Evolutionary conservation across 2,888 invertebrate species (phyloP), one percentile per base, ranked within the genome.

Genomic region (Oscheius myriophilus): DNA sequence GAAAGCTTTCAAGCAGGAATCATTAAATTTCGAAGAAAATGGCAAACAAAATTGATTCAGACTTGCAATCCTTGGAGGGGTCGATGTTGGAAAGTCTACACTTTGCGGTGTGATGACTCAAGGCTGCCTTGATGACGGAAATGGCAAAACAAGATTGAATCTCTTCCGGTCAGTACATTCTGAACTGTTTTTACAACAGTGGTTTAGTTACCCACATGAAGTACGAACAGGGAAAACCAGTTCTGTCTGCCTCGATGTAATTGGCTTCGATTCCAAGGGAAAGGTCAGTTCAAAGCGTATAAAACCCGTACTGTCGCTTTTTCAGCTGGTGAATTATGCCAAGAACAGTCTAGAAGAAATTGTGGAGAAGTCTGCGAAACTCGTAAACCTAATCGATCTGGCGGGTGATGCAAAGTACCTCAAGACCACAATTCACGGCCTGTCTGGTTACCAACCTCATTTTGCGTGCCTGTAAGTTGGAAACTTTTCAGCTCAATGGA

Each of bases 331-430:
- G 2, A 84, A 84, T 62, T 82, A 84, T 70, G 72, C 79, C 18
- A 71, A 81, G 16, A 72, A 82, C 57, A 76, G 70, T n/a, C 54
- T 80, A 12, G 81, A 82, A 52, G 93, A 96, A 79, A 96, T 97
- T 67, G 94, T 94, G 79, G 95, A 95, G 86, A 90, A 92, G 53
- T 95, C 95, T 1, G 92, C 93, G 9, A 96, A 96, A 88, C 89
- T 98, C 41, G 93, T 98, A 0, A 94, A 95, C 0, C 93, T 96
- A 86, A 91, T 97, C 84, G 97, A 98, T 88, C 89, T 97, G 81
- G 96, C 96, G 3, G 97, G 97, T 0, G 96, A 97, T 88, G 91
- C 92, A 79, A 96, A 96, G 87, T 98, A 97, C 87, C 91, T 96
- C 87, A 91, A 93, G 73, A 97, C 97, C 59, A 97, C 97, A 0